These are phyloP conservation scores for Cataglyphis hispanica DNA, from an alignment of 1,140 invertebrate genomes.

Conservation along the genomic window DNA sequence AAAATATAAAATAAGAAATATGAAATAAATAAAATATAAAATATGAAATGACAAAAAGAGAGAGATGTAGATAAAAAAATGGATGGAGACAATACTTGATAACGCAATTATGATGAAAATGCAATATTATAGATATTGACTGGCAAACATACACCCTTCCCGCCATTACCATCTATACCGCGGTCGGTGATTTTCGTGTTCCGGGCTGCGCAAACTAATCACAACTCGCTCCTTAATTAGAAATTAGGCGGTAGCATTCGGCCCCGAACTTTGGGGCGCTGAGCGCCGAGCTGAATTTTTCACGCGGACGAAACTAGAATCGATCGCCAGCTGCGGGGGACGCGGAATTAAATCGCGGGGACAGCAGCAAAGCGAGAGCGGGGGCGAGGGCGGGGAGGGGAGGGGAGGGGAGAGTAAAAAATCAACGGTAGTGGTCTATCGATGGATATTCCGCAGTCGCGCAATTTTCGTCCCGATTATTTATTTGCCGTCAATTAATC, in stretches of 20 bases:
- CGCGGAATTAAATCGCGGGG: constrained; percentile 55
- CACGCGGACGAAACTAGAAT: constrained; percentile 71
- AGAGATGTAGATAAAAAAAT: not conserved
- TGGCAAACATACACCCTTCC: not conserved
- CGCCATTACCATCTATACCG: not conserved
- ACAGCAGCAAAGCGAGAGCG: not conserved
- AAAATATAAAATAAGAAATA: no score
- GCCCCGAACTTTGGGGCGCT: not conserved
- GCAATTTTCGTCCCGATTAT: constrained; percentile 51
- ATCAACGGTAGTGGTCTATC: constrained; percentile 30
- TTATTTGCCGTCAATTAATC: constrained; percentile 60
- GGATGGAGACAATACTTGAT: not conserved
- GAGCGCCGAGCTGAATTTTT: constrained; percentile 62
- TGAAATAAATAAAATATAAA: no score
- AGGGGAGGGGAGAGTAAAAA: not conserved
- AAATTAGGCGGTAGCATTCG: constrained; percentile 67
- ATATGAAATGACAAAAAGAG: no score
- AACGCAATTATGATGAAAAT: constrained; percentile 17
- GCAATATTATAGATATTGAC: not conserved
- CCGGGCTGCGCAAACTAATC: constrained; percentile 64
- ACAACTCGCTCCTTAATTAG: constrained; percentile 69
- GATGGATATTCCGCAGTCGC: constrained; percentile 12
- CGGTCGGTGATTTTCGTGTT: constrained; percentile 42
- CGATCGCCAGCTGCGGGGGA: constrained; percentile 32
- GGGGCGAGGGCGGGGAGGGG: no score